A percentile compares a stretch with the other conserved stretches of the same genome.
These are phyloP conservation scores for Zygogramma bicolorata DNA, from an alignment of 2,888 invertebrate genomes.

Conservation along the genomic window DNA sequence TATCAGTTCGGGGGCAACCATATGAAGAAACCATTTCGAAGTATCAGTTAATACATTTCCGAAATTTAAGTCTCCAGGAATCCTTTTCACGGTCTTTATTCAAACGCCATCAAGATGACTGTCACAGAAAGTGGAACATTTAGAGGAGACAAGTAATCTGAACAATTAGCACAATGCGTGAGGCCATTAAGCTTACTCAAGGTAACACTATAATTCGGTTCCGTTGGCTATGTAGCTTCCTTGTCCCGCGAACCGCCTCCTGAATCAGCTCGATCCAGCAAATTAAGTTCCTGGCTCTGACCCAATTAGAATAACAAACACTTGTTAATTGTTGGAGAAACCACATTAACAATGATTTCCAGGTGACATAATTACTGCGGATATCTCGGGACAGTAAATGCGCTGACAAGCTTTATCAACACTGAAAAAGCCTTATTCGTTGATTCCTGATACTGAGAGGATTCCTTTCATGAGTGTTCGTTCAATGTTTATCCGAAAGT, in stretches of 20 bases:
- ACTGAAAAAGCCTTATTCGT: no score
- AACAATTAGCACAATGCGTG: neutral
- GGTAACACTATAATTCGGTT: slow-evolving; percentile 23
- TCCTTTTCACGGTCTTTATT: neutral
- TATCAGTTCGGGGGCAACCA: no score
- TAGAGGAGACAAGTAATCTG: neutral
- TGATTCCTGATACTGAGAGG: no score
- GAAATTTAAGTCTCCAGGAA: no score
- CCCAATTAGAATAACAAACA: slow-evolving; percentile 32
- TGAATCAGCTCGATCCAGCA: slow-evolving; percentile 27
- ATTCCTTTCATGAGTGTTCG: no score
- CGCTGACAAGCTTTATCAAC: no score
- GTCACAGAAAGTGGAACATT: neutral
- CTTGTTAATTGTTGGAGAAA: slow-evolving; percentile 22
- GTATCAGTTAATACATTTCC: no score
- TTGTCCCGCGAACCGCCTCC: neutral
- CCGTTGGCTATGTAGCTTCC: slow-evolving; percentile 13
- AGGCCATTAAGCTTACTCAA: slow-evolving; percentile 24
- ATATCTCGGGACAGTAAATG: no score
- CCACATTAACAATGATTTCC: neutral
- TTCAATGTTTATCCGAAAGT: no score
- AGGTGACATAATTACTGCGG: neutral
- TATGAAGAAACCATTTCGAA: no score
- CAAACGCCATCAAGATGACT: neutral
- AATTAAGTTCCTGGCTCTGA: slow-evolving; percentile 30